A percentile compares a stretch with the other conserved stretches of the same genome.
Evolutionary conservation across 2,797 vertebrate species (phyloP).

Genomic region (Dryobates pubescens): DNA sequence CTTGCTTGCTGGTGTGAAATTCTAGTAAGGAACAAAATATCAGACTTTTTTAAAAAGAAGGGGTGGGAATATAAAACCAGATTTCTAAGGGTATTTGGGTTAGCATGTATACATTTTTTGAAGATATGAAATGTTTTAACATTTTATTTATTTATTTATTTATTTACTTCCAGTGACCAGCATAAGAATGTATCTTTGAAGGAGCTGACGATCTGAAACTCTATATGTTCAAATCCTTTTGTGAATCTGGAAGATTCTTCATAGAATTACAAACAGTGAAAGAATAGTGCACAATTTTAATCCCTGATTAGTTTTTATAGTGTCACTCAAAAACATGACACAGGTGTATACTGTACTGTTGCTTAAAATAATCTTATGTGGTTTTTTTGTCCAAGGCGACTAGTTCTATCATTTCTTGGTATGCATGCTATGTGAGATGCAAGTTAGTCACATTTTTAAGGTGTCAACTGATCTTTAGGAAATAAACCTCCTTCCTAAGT

Average conservation of each 20-base stretch:
- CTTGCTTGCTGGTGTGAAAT: neutral
- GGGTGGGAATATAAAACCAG: fast-evolving
- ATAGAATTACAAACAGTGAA: neutral
- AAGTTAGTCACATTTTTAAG: neutral
- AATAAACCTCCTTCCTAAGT: neutral
- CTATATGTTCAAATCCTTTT: neutral
- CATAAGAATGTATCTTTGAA: neutral
- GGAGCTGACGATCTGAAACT: neutral
- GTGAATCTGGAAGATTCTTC: neutral
- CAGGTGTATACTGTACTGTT: no score
- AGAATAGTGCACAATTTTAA: neutral
- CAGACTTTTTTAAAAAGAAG: neutral
- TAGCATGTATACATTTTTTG: neutral
- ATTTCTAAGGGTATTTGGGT: neutral
- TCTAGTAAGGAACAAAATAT: neutral
- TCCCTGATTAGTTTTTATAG: neutral
- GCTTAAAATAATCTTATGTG: neutral
- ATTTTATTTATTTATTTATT: neutral
- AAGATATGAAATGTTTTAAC: neutral
- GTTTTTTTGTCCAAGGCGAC: neutral
- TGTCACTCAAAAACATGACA: neutral
- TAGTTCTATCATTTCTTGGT: neutral
- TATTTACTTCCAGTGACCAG: neutral
- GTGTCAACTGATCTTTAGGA: neutral
- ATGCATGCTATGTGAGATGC: neutral